Conservation (phyloP, 2,113 vertebrate genomes). For the Heterotilapia buettikoferi region DNA sequence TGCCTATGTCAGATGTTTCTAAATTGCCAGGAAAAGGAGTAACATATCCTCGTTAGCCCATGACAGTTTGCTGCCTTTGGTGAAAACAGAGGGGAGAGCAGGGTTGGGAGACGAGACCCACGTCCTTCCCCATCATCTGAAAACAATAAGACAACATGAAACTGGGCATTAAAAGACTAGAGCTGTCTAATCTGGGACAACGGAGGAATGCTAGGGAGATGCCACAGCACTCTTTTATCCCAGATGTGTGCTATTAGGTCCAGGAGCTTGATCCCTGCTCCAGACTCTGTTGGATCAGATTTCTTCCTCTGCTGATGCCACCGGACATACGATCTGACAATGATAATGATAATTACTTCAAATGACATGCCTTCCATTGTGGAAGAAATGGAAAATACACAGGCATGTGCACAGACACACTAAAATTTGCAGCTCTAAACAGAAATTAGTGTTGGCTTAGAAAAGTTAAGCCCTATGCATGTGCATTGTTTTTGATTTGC, state of each 20-base stretch:
- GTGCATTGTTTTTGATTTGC: not conserved
- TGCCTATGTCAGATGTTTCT: not conserved
- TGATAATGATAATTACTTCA: conserved; percentile 59
- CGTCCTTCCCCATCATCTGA: conserved; percentile 51
- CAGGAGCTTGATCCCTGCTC: not conserved
- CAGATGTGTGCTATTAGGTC: conserved; percentile 57
- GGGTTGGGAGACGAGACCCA: not conserved
- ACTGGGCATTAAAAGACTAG: conserved; percentile 22
- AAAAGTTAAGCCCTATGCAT: not conserved
- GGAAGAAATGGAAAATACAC: not conserved
- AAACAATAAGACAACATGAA: conserved; percentile 44
- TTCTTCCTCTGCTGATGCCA: conserved; percentile 44
- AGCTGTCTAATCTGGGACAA: conserved; percentile 45
- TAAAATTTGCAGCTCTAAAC: not conserved
- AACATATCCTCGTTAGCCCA: not conserved
- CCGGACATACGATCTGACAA: conserved; percentile 50
- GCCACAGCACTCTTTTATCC: conserved; percentile 43
- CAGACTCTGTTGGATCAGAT: conserved; percentile 25
- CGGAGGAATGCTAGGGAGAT: conserved; percentile 46
- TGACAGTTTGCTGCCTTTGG: not conserved
- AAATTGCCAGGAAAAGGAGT: not conserved
- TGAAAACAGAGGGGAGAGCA: not conserved
- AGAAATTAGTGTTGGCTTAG: not conserved
- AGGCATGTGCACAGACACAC: not conserved
- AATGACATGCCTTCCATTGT: conserved; percentile 50